Conservation (phyloP, 1,140 invertebrate species). For the Spodoptera litura region DNA sequence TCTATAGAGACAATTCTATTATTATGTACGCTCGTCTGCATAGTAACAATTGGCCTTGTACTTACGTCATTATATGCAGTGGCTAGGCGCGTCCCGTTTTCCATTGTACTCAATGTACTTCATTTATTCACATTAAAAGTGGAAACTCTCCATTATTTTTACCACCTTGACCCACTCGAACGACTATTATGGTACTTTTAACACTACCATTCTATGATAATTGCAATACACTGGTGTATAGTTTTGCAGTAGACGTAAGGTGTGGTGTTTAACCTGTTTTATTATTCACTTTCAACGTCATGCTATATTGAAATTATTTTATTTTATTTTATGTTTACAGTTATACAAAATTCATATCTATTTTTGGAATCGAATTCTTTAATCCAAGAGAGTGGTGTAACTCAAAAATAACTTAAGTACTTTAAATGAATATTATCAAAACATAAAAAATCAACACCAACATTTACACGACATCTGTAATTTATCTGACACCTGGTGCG, state of each 20-base stretch:
- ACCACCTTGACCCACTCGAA: conserved; percentile 57
- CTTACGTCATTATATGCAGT: conserved; percentile 45
- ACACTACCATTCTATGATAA: conserved; percentile 30
- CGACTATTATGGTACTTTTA: conserved; percentile 33
- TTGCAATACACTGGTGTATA: conserved; percentile 31
- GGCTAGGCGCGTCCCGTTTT: conserved; percentile 50
- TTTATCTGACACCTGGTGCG: conserved; percentile 37
- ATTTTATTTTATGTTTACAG: too few relatives aligned
- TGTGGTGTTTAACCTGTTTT: neutral
- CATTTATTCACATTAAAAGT: conserved; percentile 50
- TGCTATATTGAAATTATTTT: too few relatives aligned
- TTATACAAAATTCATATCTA: too few relatives aligned
- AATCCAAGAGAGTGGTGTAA: neutral
- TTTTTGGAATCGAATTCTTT: too few relatives aligned
- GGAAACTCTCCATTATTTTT: conserved; percentile 60
- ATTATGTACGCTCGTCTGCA: conserved; percentile 22
- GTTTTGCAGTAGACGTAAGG: conserved; percentile 2
- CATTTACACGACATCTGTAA: conserved; percentile 23
- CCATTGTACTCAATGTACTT: conserved; percentile 52
- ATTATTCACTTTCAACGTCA: too few relatives aligned
- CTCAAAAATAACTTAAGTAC: neutral
- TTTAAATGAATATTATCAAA: conserved; percentile 2
- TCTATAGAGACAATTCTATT: neutral
- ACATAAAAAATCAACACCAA: neutral
- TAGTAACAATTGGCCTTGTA: conserved; percentile 45